Evolutionary conservation across 1,140 invertebrate species (phyloP), one percentile per base, ranked within the genome.

Genomic region (Drosophila arizonae): DNA sequence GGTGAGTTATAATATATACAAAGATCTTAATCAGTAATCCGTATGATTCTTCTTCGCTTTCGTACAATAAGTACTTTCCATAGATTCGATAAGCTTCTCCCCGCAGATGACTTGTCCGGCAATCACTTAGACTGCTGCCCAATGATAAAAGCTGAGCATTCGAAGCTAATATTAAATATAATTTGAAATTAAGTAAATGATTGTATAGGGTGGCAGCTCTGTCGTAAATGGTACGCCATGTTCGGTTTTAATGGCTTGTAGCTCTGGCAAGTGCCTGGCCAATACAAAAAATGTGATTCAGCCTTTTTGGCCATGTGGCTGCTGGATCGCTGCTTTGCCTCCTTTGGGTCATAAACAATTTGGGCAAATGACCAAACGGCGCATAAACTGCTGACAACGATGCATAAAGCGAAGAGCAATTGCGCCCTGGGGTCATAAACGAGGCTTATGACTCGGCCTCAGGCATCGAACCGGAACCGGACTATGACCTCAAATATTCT

Each of bases 331-430:
- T 52, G 28, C 36, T 39, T 55, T 21, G 58, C 28, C 39, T 11
- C 15, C 33, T 63, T 45, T 74, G 76, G 72, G 63, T 65, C 79
- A 85, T 79, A 85, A 90, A 81, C 81, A 77, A 75, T 77, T 74
- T 66, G 41, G 76, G 63, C 58, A 89, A 66, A 58, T 63, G 72
- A 57, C 67, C 76, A 73, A 55, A 28, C 45, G 54, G 28, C 57
- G 65, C 63, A 66, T 76, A 73, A 79, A 79, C 62, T 81, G 80
- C 68, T 75, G 58, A 76, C 55, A 81, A 39, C 28, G 36, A 58
- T 61, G 55, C 64, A 60, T 54, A 51, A 57, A 50, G 33, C 63
- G 24, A 24, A 28, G 21, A 43, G 50, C 56, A 41, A 61, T 57
- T 48, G 43, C 45, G 65, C 46, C 45, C 24, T 24, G n/a, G 45